Base-by-base conservation (phyloP, 2,888 invertebrate species). In the Pseudococcus jackbeardsleyi region DNA sequence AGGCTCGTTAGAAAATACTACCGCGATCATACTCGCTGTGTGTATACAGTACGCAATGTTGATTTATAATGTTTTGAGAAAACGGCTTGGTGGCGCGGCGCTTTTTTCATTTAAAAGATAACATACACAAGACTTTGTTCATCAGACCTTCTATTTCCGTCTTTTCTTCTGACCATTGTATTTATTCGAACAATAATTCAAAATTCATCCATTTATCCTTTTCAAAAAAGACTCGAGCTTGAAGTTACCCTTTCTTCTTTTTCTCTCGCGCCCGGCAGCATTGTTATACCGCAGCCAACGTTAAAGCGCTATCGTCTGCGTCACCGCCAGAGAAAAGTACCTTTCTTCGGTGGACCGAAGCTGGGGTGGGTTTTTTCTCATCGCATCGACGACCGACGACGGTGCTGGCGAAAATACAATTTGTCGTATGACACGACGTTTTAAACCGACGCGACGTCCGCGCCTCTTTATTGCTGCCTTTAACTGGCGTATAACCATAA, bases 41-140 rank as follows among this genome's bases (percentile, higher is more conserved):
- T 33, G 26, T 33, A 33, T 33, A 33, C 26, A 33, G 26, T 77
- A 77, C 77, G 39, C 77, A 77, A 77, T 39, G 77, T 77, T 77
- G 77, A 77, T 77, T 77, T 77, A 77, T 77, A 77, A 77, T 77
- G 77, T 77, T 77, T 64, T 77, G 39, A 39, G 77, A 77, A 77
- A 39, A 17, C 12, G 50, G 12, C 50, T 17, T 1, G 26, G 26
- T 0, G 50, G 15, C 50, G 33, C 77, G 33, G 33, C 19, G 77
- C 77, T 77, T 77, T 77, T 77, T 77, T 77, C 77, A 77, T 77
- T 77, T 77, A 77, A 77, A 77, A 77, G 77, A 77, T 77, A 77
- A 77, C 77, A 77, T 77, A 77, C 77, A 77, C 77, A 77, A 77
- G 77, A 77, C 77, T 77, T 77, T 77, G 77, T 77, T 77, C 77